phyloP scores from a whole-genome alignment of 2,797 vertebrate genomes.

The Harpagifer antarcticus region DNA sequence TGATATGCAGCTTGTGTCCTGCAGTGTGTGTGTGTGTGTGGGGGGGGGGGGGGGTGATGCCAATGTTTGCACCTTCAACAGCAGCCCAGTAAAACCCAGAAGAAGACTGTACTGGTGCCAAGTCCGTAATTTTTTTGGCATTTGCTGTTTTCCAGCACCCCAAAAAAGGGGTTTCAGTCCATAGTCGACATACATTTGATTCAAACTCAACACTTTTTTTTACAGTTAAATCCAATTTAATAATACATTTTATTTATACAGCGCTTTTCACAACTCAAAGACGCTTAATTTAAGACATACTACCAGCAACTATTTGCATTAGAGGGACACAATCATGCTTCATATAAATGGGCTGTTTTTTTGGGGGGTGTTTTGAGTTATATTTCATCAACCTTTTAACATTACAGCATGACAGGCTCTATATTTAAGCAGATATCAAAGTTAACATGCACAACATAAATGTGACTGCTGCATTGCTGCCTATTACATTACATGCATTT shows the following conservation, averaged over 20 bases:
- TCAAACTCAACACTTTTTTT: constrained; percentile 44
- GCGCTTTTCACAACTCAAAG: too few relatives aligned
- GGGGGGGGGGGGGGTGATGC: constrained; percentile 22
- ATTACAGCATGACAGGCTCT: neutral
- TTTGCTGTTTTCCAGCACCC: constrained; percentile 25
- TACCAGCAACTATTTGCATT: constrained; percentile 13
- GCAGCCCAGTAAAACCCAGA: constrained; percentile 42
- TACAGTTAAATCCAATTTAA: constrained; percentile 14
- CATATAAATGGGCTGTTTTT: neutral
- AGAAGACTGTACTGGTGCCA: constrained; percentile 52
- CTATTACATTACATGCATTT: too few relatives aligned
- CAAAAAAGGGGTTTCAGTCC: constrained; percentile 39
- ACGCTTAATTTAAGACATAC: constrained; percentile 3
- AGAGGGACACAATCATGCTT: neutral
- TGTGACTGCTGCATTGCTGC: too few relatives aligned
- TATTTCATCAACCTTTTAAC: neutral
- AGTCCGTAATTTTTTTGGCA: constrained; percentile 48
- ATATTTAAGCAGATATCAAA: neutral
- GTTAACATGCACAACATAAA: neutral
- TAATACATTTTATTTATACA: too few relatives aligned
- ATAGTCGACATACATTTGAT: constrained; percentile 47
- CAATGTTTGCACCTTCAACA: constrained; percentile 65
- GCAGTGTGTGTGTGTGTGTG: neutral
- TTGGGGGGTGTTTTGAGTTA: constrained; percentile 2
- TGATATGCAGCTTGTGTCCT: constrained; percentile 27